Evolutionary conservation across 2,113 vertebrate species (phyloP), one percentile per base, ranked within the genome.

Genomic region (Apodemus sylvaticus): DNA sequence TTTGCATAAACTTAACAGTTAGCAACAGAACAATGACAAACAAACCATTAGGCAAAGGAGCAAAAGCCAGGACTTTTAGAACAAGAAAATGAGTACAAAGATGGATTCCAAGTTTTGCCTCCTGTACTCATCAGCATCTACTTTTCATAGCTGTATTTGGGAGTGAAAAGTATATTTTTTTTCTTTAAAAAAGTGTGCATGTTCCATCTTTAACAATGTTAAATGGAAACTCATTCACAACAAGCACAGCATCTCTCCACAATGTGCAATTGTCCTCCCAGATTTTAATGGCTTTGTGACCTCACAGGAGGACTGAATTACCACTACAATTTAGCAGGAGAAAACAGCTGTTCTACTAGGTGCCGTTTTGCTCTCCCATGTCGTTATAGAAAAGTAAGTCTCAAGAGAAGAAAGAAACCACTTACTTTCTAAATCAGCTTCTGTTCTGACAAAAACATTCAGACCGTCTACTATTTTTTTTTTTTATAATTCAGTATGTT

Each of bases 361-460:
- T 88, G 58, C 20, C 71, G 92, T 92, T 53, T 29, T 13, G 11
- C 81, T 86, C 36, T 66, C 45, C 53, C 64, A 89, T 77, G 24
- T 86, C 86, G 31, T 94, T 85, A 95, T 13, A 90, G 55, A 95
- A 94, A 60, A 91, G 48, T 71, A 92, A 90, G 88, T 81, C 92
- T 96, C 95, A 48, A 79, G 79, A 91, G 96, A 96, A 92, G 90
- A 93, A 97, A 86, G 87, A 94, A 97, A 74, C 58, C 53, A 93
- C 77, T 95, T 96, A 90, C 82, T 77, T 87, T 96, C 51, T 87
- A 83, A 94, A 98, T 93, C 48, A 94, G 93, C 51, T 45, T 93
- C 71, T 51, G 73, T 81, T 93, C 73, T 81, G 86, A 34, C 83
- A 93, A 93, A 95, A 39, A 66, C 42, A 91, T 55, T 86, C 0